These are phyloP conservation scores for Sarotherodon lohbergeri DNA, from an alignment of 2,113 vertebrate species.

Conservation along the genomic window DNA sequence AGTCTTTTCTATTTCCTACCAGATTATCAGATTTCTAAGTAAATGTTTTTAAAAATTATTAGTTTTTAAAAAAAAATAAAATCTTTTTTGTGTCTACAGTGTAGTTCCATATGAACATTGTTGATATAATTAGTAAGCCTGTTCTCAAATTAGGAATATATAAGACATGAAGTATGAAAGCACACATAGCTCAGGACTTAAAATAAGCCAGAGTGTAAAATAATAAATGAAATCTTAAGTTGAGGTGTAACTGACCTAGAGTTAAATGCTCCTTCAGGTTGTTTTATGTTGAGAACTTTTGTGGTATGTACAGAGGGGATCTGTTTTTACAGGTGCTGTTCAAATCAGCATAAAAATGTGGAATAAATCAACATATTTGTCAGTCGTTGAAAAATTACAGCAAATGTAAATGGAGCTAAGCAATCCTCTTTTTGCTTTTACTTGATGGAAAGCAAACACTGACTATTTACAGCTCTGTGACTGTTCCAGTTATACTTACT, in stretches of 20 bases:
- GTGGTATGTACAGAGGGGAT: background rate
- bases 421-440: background rate
- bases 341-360: background rate
- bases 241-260: background rate
- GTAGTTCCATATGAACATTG: background rate
- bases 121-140: background rate
- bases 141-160: background rate
- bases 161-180: background rate
- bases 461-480: background rate
- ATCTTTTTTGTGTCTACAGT: background rate
- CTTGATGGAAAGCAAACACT: background rate
- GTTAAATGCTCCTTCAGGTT: background rate
- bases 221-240: background rate
- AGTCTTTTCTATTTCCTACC: background rate
- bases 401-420: background rate
- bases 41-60: background rate
- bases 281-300: background rate
- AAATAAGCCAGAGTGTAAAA: background rate
- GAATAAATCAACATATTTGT: background rate
- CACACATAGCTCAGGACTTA: background rate
- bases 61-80: background rate
- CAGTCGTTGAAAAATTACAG: background rate
- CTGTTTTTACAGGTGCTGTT: background rate
- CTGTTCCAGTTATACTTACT: background rate
- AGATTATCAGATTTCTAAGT: background rate